Percentiles rank a stretch among this genome's conserved stretches.
These are phyloP conservation scores for Mythimna lalbum DNA, from an alignment of 2,888 invertebrate genomes.

Conservation along the genomic window DNA sequence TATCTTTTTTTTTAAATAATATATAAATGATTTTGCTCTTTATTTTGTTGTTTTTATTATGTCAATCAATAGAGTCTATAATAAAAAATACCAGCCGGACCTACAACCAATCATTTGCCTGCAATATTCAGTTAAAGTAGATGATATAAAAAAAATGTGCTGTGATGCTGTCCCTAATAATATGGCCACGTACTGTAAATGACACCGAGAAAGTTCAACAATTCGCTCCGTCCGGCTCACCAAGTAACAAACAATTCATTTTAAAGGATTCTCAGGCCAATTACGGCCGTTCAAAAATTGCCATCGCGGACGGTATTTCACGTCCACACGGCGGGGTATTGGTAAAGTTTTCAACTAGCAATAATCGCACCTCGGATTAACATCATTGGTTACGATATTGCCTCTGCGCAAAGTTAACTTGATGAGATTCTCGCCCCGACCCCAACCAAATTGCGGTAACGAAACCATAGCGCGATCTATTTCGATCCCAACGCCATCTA, in stretches of 20 bases:
- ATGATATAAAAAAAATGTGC: too few species aligned
- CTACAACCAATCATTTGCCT: too few species aligned
- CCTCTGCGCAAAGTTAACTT: constrained; percentile 96
- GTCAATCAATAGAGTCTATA: too few species aligned
- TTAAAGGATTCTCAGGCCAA: constrained; percentile 68
- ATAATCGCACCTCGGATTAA: constrained; percentile 96
- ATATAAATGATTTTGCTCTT: too few species aligned
- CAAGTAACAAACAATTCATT: background rate
- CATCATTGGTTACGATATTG: constrained; percentile 98
- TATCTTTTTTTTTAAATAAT: too few species aligned
- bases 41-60: too few species aligned
- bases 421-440: background rate
- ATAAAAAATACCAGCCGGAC: too few species aligned
- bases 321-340: constrained; percentile 89
- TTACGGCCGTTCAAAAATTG: constrained; percentile 86
- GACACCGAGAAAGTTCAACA: too few species aligned
- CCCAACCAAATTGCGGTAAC: constrained; percentile 50
- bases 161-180: too few species aligned
- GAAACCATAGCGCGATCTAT: constrained; percentile 74
- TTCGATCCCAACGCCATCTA: constrained; percentile 77
- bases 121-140: too few species aligned
- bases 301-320: constrained; percentile 88
- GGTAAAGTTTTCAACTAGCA: constrained; percentile 97
- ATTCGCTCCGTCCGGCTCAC: too few species aligned
- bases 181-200: too few species aligned